Conservation (phyloP, 2,113 vertebrate species). For the Xyliphius kryptos region DNA sequence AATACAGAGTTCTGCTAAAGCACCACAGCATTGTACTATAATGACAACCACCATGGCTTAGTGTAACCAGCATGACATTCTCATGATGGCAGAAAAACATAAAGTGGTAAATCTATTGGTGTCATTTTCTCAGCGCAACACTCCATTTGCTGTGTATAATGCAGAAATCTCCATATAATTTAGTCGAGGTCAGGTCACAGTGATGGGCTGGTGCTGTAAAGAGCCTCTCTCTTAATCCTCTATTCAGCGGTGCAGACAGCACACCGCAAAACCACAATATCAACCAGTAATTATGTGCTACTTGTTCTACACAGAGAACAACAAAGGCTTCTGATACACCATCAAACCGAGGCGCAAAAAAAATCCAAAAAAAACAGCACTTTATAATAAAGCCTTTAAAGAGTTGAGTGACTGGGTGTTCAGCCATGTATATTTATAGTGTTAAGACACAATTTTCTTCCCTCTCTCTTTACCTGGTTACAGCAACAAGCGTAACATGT, state of each 20-base stretch:
- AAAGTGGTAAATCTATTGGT: background rate
- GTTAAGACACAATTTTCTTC: conserved; percentile 63
- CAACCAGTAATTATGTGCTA: conserved; percentile 37
- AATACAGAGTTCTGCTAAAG: too few relatives aligned
- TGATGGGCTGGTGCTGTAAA: conserved; percentile 21
- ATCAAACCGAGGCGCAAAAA: conserved; percentile 35
- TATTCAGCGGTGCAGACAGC: conserved; percentile 13
- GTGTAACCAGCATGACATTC: background rate
- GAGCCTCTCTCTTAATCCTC: conserved; percentile 25
- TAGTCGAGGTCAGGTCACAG: conserved; percentile 21
- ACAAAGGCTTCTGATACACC: conserved; percentile 42
- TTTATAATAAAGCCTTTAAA: conserved; percentile 45
- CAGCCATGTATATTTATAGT: conserved; percentile 51
- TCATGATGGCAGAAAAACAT: conserved; percentile 3
- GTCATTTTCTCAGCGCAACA: conserved; percentile 9
- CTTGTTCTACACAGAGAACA: conserved; percentile 23
- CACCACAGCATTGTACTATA: too few relatives aligned
- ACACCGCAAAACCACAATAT: conserved; percentile 22
- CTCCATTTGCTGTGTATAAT: conserved; percentile 19
- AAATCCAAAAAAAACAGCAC: conserved; percentile 36
- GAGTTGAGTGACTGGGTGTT: conserved; percentile 30
- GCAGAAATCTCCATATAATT: conserved; percentile 34
- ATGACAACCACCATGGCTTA: background rate
- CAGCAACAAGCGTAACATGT: conserved; percentile 81
- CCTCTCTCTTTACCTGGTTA: conserved; percentile 46